Evolutionary conservation across 2,888 invertebrate species (phyloP).

Genomic region (Stramonita haemastoma): DNA sequence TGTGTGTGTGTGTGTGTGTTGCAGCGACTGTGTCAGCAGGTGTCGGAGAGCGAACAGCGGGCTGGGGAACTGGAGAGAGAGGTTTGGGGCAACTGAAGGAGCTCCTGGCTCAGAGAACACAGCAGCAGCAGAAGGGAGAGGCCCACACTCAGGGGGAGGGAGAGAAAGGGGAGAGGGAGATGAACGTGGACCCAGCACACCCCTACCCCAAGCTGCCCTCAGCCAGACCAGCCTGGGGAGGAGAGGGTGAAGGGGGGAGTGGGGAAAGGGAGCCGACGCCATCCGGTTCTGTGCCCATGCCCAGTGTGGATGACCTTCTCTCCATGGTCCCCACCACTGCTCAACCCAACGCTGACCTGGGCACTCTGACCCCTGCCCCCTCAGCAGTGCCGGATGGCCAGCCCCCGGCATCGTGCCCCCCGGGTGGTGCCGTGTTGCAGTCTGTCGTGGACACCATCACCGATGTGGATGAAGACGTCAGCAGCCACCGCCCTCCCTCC

Average conservation of each 20-base stretch:
- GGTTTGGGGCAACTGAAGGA: slow-evolving; percentile 33
- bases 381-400: not conserved
- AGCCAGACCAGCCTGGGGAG: not conserved
- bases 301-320: slow-evolving; percentile 24
- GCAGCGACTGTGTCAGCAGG: slow-evolving; percentile 41
- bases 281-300: not conserved
- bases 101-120: slow-evolving; percentile 36
- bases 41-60: slow-evolving; percentile 43
- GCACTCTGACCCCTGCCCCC: not conserved
- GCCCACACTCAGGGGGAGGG: not conserved
- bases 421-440: not conserved
- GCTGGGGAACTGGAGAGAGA: slow-evolving; percentile 43
- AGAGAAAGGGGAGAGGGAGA: not conserved
- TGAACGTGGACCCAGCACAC: not conserved
- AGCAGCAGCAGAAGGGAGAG: not conserved
- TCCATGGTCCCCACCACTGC: not conserved
- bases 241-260: not conserved
- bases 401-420: not conserved
- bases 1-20: slow-evolving; percentile 33
- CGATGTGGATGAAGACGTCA: slow-evolving; percentile 1
- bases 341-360: not conserved
- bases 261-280: not conserved
- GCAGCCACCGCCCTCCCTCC: not conserved
- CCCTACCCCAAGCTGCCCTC: not conserved
- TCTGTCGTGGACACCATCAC: slow-evolving; percentile 29